A percentile compares a stretch with the other conserved stretches of the same genome.
These are phyloP conservation scores for Rhagoletis zephyria DNA, from an alignment of 1,140 invertebrate genomes.

Conservation along the genomic window DNA sequence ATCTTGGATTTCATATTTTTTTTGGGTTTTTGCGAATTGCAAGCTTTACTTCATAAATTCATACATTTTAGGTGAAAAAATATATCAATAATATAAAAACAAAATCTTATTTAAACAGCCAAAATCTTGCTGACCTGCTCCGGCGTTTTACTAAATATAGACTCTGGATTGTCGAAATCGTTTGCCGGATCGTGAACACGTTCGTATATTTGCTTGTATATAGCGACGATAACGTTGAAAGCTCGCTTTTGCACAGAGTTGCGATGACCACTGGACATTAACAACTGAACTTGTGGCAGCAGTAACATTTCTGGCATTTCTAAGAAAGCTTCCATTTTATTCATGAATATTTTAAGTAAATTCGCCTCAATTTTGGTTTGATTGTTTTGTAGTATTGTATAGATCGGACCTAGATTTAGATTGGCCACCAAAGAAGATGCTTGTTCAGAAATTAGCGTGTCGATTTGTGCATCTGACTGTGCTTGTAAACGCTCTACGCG, in stretches of 20 bases:
- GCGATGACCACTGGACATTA: slow-evolving; percentile 86
- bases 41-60: too few relatives aligned
- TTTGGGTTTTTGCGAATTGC: too few relatives aligned
- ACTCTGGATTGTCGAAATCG: slow-evolving; percentile 78
- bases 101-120: slow-evolving; percentile 44
- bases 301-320: slow-evolving; percentile 85
- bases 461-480: slow-evolving; percentile 93
- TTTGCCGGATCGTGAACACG: slow-evolving; percentile 78
- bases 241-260: slow-evolving; percentile 84
- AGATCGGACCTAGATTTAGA: slow-evolving; percentile 91
- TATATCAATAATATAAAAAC: too few relatives aligned
- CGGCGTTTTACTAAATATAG: slow-evolving; percentile 80
- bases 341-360: slow-evolving; percentile 88
- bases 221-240: slow-evolving; percentile 88
- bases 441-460: slow-evolving; percentile 94
- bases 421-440: slow-evolving; percentile 92
- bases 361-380: slow-evolving; percentile 92
- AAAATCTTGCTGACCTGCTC: slow-evolving; percentile 77
- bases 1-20: too few relatives aligned
- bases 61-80: too few relatives aligned
- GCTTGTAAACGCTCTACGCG: slow-evolving; percentile 90
- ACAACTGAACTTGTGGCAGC: slow-evolving; percentile 87
- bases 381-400: slow-evolving; percentile 90
- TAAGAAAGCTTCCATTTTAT: slow-evolving; percentile 85
- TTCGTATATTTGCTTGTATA: slow-evolving; percentile 89